phyloP scores from a whole-genome alignment of 2,888 invertebrate genomes.

The Nomada hirtipes region DNA sequence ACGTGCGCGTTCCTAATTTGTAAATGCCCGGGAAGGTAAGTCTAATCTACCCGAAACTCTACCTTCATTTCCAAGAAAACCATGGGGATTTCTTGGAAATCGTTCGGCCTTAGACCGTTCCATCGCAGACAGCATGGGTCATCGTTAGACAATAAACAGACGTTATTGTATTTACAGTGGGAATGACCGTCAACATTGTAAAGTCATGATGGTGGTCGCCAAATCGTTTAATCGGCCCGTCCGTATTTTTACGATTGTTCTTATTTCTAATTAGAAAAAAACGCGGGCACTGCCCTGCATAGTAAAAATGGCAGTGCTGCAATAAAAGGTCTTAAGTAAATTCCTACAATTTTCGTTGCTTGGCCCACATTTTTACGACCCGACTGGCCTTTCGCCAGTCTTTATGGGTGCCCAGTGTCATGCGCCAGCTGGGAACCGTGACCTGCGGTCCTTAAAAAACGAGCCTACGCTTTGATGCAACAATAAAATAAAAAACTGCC shows the following conservation, averaged over 20 bases:
- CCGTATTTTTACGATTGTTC: constrained; percentile 38
- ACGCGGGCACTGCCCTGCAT: not conserved
- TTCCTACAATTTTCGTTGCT: constrained; percentile 7
- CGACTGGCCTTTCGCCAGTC: constrained; percentile 13
- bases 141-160: constrained; percentile 3
- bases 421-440: not conserved
- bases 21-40: not conserved
- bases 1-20: not conserved
- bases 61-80: constrained; percentile 32
- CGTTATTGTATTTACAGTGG: constrained; percentile 13
- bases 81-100: constrained; percentile 36
- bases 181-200: constrained; percentile 65
- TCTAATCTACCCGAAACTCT: not conserved
- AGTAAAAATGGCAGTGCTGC: constrained; percentile 27
- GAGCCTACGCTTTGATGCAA: not conserved
- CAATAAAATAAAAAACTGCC: constrained; percentile 11
- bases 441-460: constrained; percentile 2
- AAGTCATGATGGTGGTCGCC: constrained; percentile 67
- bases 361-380: constrained; percentile 37
- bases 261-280: constrained; percentile 50
- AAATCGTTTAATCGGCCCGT: constrained; percentile 54
- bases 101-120: not conserved
- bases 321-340: constrained; percentile 48
- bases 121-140: constrained; percentile 13
- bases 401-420: constrained; percentile 24